Evolutionary conservation across 2,888 invertebrate genomes (phyloP).

Genomic region (Rhyacophila evoluta): DNA sequence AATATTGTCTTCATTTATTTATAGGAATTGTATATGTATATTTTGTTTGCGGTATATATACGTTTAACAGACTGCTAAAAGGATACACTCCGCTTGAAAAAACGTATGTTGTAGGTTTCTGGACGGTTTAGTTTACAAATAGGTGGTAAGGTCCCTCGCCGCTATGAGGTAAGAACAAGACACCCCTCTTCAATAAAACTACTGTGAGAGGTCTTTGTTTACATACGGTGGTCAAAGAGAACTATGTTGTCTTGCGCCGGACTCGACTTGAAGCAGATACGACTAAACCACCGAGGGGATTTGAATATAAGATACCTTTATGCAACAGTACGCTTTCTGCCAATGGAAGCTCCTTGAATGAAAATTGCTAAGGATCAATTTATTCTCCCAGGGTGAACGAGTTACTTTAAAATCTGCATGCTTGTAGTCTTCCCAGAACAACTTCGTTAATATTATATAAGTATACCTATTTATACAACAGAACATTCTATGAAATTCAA

Average conservation of each 20-base stretch:
- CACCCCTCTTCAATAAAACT: constrained; percentile 37
- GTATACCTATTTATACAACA: too few relatives aligned
- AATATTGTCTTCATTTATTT: too few relatives aligned
- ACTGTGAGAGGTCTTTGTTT: background rate
- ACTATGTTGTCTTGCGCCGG: background rate
- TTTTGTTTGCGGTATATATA: too few relatives aligned
- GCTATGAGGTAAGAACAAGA: constrained; percentile 29
- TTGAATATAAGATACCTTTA: constrained; percentile 14
- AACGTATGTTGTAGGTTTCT: background rate
- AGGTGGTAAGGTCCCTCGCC: constrained; percentile 30
- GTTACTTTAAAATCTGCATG: background rate
- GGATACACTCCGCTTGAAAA: background rate
- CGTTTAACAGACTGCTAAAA: too few relatives aligned
- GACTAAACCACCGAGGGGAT: background rate
- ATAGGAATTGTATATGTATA: too few relatives aligned
- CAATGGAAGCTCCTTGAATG: background rate
- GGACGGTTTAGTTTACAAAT: constrained; percentile 36
- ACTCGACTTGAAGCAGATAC: background rate
- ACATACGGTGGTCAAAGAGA: background rate
- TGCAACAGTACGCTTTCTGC: background rate
- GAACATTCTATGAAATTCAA: too few relatives aligned
- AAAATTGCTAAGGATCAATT: background rate
- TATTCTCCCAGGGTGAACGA: background rate
- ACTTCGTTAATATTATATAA: too few relatives aligned
- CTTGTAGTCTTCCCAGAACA: too few relatives aligned